phyloP scores from a whole-genome alignment of 1,140 invertebrate species.

The Geopemphigus sp. region DNA sequence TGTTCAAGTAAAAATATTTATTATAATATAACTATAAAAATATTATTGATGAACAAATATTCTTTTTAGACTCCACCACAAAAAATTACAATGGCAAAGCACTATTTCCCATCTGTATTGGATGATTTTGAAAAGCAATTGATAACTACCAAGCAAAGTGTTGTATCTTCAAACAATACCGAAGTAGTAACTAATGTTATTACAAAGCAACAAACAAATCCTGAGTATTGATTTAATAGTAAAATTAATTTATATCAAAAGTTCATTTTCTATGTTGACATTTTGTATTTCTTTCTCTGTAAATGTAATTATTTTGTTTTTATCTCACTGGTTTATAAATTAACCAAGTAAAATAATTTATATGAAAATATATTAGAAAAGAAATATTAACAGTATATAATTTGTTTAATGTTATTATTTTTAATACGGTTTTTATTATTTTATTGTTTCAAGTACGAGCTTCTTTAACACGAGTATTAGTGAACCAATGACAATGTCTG shows the following conservation, averaged over 20 bases:
- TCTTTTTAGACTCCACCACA: constrained; percentile 32
- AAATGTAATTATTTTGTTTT: too few species aligned
- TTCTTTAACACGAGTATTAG: constrained; percentile 28
- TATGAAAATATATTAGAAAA: too few species aligned
- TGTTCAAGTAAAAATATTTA: constrained; percentile 27
- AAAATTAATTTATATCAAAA: too few species aligned
- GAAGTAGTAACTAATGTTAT: background rate
- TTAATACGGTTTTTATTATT: background rate
- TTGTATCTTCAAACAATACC: background rate
- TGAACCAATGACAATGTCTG: constrained; percentile 43
- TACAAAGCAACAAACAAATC: background rate
- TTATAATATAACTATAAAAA: background rate
- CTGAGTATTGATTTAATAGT: background rate
- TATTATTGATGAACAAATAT: background rate
- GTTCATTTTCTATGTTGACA: background rate
- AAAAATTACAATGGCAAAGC: constrained; percentile 37
- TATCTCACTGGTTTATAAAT: too few species aligned
- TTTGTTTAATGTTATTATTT: background rate
- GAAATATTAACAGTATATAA: background rate
- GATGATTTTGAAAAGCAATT: constrained; percentile 25
- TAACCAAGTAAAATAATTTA: too few species aligned
- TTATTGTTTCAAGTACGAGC: constrained; percentile 18
- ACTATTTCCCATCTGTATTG: constrained; percentile 43
- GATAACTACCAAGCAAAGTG: background rate
- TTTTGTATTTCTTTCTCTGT: too few species aligned